Evolutionary conservation across 2,113 vertebrate genomes (phyloP), one percentile per base, ranked within the genome.

Genomic region (Solea senegalensis): DNA sequence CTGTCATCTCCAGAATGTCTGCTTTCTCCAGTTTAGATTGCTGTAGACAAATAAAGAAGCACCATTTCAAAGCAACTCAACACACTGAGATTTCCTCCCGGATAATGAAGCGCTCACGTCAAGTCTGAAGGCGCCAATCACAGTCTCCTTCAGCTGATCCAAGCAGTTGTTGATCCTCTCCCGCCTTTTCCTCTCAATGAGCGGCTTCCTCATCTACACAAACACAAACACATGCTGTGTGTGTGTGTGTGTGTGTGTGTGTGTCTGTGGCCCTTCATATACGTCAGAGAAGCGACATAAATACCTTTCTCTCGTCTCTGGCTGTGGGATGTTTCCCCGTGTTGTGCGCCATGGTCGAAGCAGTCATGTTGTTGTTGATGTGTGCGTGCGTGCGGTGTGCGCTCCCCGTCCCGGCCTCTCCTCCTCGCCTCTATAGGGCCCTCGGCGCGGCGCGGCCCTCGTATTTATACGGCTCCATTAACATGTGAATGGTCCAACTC

Each of bases 1-100:
- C 96, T 0, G 96, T 96, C 96, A 97, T 97, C 82, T 97, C 96
- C 1, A 97, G 94, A 67, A 96, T 96, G 69, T 97, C 96, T 1
- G 96, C 96, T 62, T 97, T 97, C 72, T 97, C 96, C 45, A 96
- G 88, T 63, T 97, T 97, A 59, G 96, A 96, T 88, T 96, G 96
- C 96, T 97, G 87, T 76, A 1, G 72, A 55, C 66, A 86, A 60
- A 71, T 8, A 57, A 21, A 21, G 21, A 21, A 16, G 44, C 21
- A 11, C 1, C 1, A 9, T 39, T 26, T 11, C n/a, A 21, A 21
- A 21, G 21, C 21, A 21, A 1, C 1, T 21, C 21, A 21, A 21
- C 21, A 21, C 21, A 21, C 21, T 21, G 21, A 21, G 21, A 21
- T 21, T 21, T 21, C 21, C 1, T 21, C 21, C 21, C 21, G 21